Conservation (phyloP, 2,113 vertebrate genomes). For the Forbesichthys papilliferus region DNA sequence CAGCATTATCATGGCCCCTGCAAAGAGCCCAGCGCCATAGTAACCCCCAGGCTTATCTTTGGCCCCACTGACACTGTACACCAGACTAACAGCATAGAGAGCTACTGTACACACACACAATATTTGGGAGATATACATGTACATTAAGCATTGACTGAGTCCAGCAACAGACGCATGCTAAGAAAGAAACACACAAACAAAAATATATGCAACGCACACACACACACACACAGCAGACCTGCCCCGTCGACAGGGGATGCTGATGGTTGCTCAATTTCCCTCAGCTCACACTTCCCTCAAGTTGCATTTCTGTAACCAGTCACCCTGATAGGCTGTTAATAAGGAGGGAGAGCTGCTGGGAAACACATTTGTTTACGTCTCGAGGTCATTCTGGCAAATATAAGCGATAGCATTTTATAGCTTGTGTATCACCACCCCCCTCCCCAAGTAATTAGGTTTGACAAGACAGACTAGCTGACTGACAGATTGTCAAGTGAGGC, state of each 20-base stretch:
- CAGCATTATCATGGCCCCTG: conserved; percentile 47
- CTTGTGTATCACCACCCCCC: no score
- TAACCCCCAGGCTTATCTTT: conserved; percentile 62
- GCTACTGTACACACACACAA: conserved; percentile 9
- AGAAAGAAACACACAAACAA: not conserved
- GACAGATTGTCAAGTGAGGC: not conserved
- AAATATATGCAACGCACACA: not conserved
- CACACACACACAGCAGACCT: conserved; percentile 1
- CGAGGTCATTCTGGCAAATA: no score
- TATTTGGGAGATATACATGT: conserved; percentile 10
- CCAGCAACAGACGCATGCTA: not conserved
- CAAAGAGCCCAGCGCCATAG: conserved; percentile 49
- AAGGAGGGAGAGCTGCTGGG: not conserved
- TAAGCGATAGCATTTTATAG: no score
- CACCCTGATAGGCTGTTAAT: conserved; percentile 42
- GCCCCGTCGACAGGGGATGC: conserved; percentile 1
- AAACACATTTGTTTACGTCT: no score
- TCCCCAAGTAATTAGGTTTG: not conserved
- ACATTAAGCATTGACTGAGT: not conserved
- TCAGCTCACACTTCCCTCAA: conserved; percentile 22
- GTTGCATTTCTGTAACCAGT: conserved; percentile 46
- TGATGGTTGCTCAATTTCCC: conserved; percentile 40
- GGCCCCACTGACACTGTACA: conserved; percentile 34
- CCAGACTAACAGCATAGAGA: conserved; percentile 39
- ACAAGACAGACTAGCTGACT: not conserved